phyloP scores from a whole-genome alignment of 2,113 vertebrate species.

The Cryptomyrus ogoouensis region DNA sequence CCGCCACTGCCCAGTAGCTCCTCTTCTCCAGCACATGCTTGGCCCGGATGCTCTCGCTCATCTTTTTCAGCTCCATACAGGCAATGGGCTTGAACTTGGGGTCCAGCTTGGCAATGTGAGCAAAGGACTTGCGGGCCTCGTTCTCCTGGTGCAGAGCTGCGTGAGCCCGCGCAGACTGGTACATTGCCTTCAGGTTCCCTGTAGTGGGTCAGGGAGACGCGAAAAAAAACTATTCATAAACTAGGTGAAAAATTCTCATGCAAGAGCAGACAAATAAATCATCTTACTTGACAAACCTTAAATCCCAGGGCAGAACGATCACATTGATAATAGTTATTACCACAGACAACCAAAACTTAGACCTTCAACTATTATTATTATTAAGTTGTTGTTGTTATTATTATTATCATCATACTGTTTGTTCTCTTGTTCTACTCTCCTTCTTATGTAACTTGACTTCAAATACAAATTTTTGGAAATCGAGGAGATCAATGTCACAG shows the following conservation, averaged over 20 bases:
- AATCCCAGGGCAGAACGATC: not conserved
- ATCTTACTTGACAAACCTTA: conserved; percentile 35
- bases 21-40: conserved; percentile 58
- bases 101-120: conserved; percentile 57
- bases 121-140: conserved; percentile 59
- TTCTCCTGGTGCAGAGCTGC: conserved; percentile 63
- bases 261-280: conserved; percentile 42
- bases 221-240: conserved; percentile 16
- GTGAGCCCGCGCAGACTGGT: conserved; percentile 69
- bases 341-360: not conserved
- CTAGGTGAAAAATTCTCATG: not conserved
- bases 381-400: not conserved
- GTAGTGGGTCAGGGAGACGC: conserved; percentile 17
- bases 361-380: not conserved
- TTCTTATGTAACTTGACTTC: not conserved
- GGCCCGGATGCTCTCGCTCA: conserved; percentile 59
- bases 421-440: not conserved
- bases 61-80: conserved; percentile 62
- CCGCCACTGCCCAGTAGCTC: conserved; percentile 56
- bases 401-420: not conserved
- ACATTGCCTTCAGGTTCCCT: conserved; percentile 74
- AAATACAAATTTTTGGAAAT: not conserved
- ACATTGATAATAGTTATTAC: not conserved
- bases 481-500: not conserved
- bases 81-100: conserved; percentile 55